A percentile compares a stretch with the other conserved stretches of the same genome.
Evolutionary conservation across 2,797 vertebrate genomes (phyloP).

Genomic region (Hemitrygon akajei): DNA sequence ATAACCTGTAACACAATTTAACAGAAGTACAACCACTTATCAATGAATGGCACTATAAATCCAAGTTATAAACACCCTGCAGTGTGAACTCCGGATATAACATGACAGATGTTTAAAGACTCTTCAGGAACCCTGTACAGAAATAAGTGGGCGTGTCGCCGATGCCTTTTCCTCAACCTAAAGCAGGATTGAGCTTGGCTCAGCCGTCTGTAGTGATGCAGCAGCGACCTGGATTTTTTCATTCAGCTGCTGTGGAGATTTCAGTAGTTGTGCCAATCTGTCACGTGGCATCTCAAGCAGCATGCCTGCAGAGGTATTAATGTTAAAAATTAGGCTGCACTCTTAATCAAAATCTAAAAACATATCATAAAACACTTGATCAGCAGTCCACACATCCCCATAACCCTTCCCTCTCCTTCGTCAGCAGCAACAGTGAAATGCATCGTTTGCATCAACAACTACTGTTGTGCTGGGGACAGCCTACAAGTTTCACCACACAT

Average conservation of each 20-base stretch:
- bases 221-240: slow-evolving; percentile 35
- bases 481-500: no score
- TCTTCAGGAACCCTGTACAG: neutral
- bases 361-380: no score
- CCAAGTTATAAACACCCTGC: neutral
- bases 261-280: slow-evolving; percentile 12
- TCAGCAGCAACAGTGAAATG: no score
- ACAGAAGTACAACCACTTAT: neutral
- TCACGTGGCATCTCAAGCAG: slow-evolving; percentile 26
- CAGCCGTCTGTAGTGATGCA: slow-evolving; percentile 15
- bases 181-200: no score
- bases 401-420: no score
- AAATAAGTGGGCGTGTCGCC: no score
- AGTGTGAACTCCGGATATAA: neutral
- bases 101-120: neutral
- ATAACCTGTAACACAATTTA: neutral
- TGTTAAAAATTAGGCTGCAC: neutral
- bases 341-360: neutral
- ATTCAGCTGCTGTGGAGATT: slow-evolving; percentile 28
- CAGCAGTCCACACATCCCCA: no score
- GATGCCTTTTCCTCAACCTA: no score
- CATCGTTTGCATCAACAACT: no score
- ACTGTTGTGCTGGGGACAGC: no score
- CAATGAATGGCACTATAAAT: no score
- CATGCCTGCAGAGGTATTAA: slow-evolving; percentile 35